Percentiles rank a stretch among this genome's conserved stretches.
These are phyloP conservation scores for Cylindroiulus punctatus DNA, from an alignment of 2,888 invertebrate genomes.

Conservation along the genomic window DNA sequence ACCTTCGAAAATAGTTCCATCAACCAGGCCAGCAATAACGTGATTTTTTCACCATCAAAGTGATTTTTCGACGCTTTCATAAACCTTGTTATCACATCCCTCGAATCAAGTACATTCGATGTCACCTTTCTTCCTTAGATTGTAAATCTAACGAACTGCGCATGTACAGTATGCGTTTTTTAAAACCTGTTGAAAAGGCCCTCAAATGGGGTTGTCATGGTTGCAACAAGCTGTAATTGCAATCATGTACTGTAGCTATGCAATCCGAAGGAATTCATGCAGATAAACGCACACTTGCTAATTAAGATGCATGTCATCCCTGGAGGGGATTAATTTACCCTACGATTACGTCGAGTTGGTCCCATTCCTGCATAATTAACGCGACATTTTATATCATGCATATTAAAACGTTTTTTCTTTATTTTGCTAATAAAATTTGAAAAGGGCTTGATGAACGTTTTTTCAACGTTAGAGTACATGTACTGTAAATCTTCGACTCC, in stretches of 20 bases:
- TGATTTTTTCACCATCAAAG: not conserved
- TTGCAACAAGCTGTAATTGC: not conserved
- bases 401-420: too few species aligned
- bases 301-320: conserved; percentile 26
- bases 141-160: not conserved
- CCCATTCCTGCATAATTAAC: not conserved
- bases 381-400: not conserved
- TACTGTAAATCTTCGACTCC: too few species aligned
- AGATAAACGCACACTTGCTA: not conserved
- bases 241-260: not conserved
- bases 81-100: conserved; percentile 20
- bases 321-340: not conserved
- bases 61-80: not conserved
- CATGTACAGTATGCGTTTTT: not conserved
- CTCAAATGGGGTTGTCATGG: not conserved
- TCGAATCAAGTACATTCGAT: not conserved
- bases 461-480: too few species aligned
- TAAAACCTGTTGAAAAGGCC: not conserved
- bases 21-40: not conserved
- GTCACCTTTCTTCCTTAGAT: not conserved
- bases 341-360: not conserved
- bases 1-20: not conserved
- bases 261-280: not conserved
- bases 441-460: too few species aligned
- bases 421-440: too few species aligned